Conservation (phyloP, 2,797 vertebrate genomes). For the Onychomys leucogaster region DNA sequence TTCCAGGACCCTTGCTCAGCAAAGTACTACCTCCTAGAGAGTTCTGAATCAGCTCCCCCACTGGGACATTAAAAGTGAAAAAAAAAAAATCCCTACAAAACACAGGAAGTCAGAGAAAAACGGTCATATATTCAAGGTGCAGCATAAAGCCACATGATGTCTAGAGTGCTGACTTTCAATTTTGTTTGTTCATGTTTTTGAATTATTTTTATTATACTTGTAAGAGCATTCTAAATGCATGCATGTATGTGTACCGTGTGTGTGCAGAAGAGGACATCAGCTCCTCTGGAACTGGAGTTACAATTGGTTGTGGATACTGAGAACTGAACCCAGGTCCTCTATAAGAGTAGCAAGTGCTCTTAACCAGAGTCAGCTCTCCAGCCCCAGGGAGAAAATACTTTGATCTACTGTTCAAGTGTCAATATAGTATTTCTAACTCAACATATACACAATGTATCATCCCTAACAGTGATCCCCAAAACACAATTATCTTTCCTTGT, state of each 20-base stretch:
- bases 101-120: neutral
- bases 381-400: neutral
- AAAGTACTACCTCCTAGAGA: conserved; percentile 5
- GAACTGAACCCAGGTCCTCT: neutral
- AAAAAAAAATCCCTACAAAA: conserved; percentile 52
- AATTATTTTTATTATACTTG: neutral
- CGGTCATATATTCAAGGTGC: neutral
- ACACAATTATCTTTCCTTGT: conserved; percentile 28
- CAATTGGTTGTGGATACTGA: neutral
- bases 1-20: neutral
- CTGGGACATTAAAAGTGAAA: conserved; percentile 39
- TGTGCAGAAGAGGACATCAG: neutral
- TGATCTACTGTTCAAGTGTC: neutral
- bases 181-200: neutral
- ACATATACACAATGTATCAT: conserved; percentile 45
- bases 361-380: neutral
- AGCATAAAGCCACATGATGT: conserved; percentile 3
- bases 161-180: neutral
- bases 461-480: conserved; percentile 34
- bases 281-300: neutral
- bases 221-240: neutral
- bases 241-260: neutral
- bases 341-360: neutral
- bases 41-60: neutral
- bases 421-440: conserved; percentile 11